Percentiles rank a stretch among this genome's conserved stretches.
Conservation (phyloP, 2,888 invertebrate species). For the Cephus sareptanus region DNA sequence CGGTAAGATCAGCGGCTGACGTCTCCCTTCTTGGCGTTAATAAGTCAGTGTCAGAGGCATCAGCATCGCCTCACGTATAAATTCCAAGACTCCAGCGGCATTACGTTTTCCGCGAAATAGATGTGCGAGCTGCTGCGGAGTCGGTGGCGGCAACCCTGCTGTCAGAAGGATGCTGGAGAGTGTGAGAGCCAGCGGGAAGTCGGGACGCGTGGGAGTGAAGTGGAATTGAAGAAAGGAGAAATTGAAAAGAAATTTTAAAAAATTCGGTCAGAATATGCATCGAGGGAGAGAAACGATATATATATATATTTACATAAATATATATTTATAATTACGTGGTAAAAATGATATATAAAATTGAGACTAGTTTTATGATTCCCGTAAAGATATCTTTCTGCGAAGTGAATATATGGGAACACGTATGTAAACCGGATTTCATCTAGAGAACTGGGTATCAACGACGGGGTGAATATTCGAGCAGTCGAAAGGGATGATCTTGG, state of each 20-base stretch:
- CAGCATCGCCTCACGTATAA: constrained; percentile 27
- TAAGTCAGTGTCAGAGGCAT: constrained; percentile 40
- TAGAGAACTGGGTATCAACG: not conserved
- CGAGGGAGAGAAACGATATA: not conserved
- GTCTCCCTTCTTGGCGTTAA: constrained; percentile 25
- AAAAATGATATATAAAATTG: not conserved
- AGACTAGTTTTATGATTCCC: not conserved
- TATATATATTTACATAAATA: not conserved
- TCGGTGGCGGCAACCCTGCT: not conserved
- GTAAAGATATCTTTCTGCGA: not conserved
- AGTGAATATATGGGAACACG: not conserved
- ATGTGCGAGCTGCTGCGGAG: not conserved
- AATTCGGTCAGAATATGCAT: not conserved
- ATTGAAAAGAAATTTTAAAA: not conserved
- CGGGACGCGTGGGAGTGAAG: not conserved
- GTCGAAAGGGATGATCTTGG: not conserved
- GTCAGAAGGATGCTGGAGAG: not conserved
- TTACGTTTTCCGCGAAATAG: not conserved
- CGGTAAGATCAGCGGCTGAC: not conserved
- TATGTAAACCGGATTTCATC: not conserved
- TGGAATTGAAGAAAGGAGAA: not conserved
- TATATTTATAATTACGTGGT: not conserved
- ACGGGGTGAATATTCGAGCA: not conserved
- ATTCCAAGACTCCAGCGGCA: constrained; percentile 16
- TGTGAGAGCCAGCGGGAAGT: not conserved